Evolutionary conservation across 92 coral and sea anemone genomes (phyloP), one percentile per base, ranked within the genome.

Genomic region (Porites lobata): DNA sequence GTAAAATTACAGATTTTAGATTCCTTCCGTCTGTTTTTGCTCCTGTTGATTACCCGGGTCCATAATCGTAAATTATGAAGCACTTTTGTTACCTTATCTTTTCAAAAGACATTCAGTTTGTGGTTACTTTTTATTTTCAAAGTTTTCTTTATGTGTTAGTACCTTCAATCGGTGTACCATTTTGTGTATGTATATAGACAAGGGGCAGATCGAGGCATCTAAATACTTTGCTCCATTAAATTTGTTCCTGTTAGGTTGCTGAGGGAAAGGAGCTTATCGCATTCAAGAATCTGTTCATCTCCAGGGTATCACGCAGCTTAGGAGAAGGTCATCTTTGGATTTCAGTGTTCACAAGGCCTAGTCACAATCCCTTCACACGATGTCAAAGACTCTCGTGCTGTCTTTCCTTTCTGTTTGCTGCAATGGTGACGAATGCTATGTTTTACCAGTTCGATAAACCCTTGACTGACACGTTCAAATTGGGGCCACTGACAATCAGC

Each of bases 381-480:
- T 93, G 96, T 76, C 98, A 95, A 72, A 84, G 98, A 59, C 61
- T 93, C 47, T 82, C 96, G 5, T 93, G 98, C 50, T 95, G 98
- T 72, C 85, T 95, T 26, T 90, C 96, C 6, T 81, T 95, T n/a
- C 81, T 95, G 59, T 95, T 95, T 43, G 86, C 94, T 12, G 84
- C 98, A 26, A 91, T 95, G 98, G 88, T 95, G 6, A 91, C 94
- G 50, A 95, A 95, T 79, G 98, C 98, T 13, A 95, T 95, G 98
- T 95, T 95, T 67, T 95, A 95, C 85, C 94, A 93, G 59, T 93
- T 91, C 51, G 96, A 89, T 32, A 78, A 82, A n/a, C 77, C 78
- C 7, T 92, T 90, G 38, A 90, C 87, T 72, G 96, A 94, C 68
- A 79, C 96, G 1, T 94, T 94, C 73, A 89, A 85, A 74, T 80